Base-by-base conservation (phyloP, 2,113 vertebrate species). In the Scytalopus superciliaris region DNA sequence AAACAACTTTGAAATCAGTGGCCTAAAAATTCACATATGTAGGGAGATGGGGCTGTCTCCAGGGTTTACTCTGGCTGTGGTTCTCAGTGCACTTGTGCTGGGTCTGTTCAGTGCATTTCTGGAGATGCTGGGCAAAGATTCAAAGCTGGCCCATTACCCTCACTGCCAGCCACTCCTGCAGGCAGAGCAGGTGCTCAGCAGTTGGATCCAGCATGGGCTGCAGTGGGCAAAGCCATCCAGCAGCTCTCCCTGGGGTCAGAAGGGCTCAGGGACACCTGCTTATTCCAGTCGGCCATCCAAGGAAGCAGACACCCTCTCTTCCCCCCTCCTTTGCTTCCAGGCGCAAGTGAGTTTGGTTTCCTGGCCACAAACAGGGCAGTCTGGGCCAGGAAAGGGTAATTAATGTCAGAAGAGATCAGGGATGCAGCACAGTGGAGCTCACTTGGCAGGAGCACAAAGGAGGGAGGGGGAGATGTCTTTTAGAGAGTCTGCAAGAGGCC, bases 371-470 rank as follows among this genome's bases (percentile, higher is more conserved):
- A 76, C 56, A 57, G 84, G 87, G 93, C 84, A 95, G 68, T 9
- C 27, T 1, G 24, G 95, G 94, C 95, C 95, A 96, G 93, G 33
- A 96, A 96, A 96, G 91, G 93, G 94, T 91, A 96, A 94, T 97
- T 95, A 96, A 94, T 84, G 89, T 97, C 95, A 96, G 94, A 91
- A 96, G 69, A 96, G 89, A 95, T 95, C 95, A 94, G 94, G 94
- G 82, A 95, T 7, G 2, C 75, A 77, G 89, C 35, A 67, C 93
- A 90, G 89, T 63, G 62, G 72, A 91, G 87, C 91, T 95, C 78
- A 74, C 75, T 96, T 97, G 93, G 96, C 94, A 93, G 87, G 25
- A 96, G 50, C 30, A 55, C 50, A 90, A 87, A 83, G 55, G 9
- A 87, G 78, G 35, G n/a, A 93, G 75, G 87, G 86, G 72, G 77